Evolutionary conservation across 2,888 invertebrate genomes (phyloP).

Genomic region (Chrysopilus asiliformis): DNA sequence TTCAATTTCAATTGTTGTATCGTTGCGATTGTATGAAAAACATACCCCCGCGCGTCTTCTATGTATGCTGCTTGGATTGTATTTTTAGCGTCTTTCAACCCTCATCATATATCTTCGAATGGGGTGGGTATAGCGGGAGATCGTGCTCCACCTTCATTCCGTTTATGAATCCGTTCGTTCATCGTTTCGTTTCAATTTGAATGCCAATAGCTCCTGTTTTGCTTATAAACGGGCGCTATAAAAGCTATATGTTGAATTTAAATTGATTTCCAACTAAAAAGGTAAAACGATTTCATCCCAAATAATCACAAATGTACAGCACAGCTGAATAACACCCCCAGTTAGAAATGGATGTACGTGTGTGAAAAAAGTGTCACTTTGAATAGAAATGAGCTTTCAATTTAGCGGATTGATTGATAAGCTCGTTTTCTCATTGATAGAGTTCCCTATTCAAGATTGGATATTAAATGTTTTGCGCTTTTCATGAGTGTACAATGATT

Average conservation of each 20-base stretch:
- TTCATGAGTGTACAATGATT: too few species aligned
- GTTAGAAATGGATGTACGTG: background rate
- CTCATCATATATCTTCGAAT: too few species aligned
- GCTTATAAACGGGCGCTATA: constrained; percentile 2
- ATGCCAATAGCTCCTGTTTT: constrained; percentile 6
- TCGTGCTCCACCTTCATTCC: too few species aligned
- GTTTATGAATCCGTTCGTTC: too few species aligned
- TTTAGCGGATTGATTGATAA: background rate
- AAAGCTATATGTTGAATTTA: constrained; percentile 14
- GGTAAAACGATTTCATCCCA: background rate
- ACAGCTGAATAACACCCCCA: too few species aligned
- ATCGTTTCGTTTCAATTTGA: constrained; percentile 9
- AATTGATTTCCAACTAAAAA: constrained; percentile 10
- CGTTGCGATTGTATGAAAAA: background rate
- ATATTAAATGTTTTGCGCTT: background rate
- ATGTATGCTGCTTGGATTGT: too few species aligned
- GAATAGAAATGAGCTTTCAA: background rate
- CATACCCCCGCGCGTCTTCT: too few species aligned
- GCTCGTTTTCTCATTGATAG: background rate
- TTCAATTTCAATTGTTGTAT: background rate
- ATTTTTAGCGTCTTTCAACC: too few species aligned
- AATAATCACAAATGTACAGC: background rate
- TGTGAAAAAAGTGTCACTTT: background rate
- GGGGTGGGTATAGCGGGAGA: too few species aligned
- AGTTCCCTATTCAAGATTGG: background rate